Evolutionary conservation across 2,888 invertebrate species (phyloP).

Genomic region (Ganaspis brasiliensis): DNA sequence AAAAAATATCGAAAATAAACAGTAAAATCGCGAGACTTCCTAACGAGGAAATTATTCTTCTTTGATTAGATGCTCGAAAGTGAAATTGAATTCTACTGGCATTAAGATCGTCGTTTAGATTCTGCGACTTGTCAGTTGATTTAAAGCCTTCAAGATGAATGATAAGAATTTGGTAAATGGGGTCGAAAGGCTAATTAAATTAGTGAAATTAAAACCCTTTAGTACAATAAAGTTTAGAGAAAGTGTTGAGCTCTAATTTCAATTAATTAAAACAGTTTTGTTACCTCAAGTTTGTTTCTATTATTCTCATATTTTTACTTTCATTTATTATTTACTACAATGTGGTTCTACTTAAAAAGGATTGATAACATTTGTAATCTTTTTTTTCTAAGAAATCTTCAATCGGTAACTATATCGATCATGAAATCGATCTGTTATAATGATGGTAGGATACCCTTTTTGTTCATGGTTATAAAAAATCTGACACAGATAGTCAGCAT

Average conservation of each 20-base stretch:
- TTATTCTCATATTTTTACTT: not conserved
- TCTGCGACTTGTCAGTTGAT: not conserved
- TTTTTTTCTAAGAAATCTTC: not conserved
- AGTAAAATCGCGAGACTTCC: not conserved
- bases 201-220: not conserved
- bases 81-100: conserved; percentile 23
- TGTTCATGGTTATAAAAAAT: too few species aligned
- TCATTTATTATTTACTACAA: not conserved
- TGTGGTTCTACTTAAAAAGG: not conserved
- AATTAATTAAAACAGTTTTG: not conserved
- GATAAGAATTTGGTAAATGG: conserved; percentile 26
- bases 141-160: conserved; percentile 24
- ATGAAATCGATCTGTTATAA: not conserved
- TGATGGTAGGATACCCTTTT: too few species aligned
- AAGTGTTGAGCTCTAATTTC: not conserved
- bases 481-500: too few species aligned
- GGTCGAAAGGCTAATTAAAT: conserved; percentile 2
- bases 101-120: conserved; percentile 31
- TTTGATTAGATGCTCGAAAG: conserved; percentile 2
- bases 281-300: too few species aligned
- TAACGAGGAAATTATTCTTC: not conserved
- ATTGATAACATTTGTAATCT: not conserved
- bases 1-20: not conserved
- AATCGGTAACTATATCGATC: conserved; percentile 20
- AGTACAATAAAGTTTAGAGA: not conserved